Evolutionary conservation across 92 coral and sea anemone genomes (phyloP), one percentile per base, ranked within the genome.

Genomic region (Heteractis magnifica): DNA sequence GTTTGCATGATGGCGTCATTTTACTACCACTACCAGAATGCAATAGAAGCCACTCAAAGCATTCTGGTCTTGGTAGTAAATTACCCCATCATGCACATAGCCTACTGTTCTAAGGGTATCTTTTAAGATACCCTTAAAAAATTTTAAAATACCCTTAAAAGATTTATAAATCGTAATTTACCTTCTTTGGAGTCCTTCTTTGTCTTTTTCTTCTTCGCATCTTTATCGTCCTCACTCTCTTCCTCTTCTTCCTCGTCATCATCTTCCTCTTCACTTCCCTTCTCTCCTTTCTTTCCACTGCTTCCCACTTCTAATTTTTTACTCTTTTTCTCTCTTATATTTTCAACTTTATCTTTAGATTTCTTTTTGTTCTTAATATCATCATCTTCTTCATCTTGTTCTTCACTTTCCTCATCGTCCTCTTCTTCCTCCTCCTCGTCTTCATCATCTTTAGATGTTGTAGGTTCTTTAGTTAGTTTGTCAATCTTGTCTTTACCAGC

Each of bases 261-360:
- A 0, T 89, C 70, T 14, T 84, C 85, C 15, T 83, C 71, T 58
- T 81, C 88, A 19, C 80, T 81, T 52, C 87, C 90, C 14, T 87
- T 81, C 21, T 89, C 86, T 23, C 75, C 89, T 18, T 90, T 87
- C 44, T 79, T 91, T 18, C 76, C 87, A 77, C 76, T 78, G 16
- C 81, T 82, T 19, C 71, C 71, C 20, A 76, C 81, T 20, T 60
- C 85, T 49, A 87, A 83, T n/a, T 86, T 83, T 18, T 20, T 1
- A 62, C 70, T 62, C 56, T 73, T 70, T 20, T 77, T 64, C 53
- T 72, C 87, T 49, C 82, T 88, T 3, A 79, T 78, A 13, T 59
- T 81, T 3, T 34, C 44, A 0, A 34, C 44, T 34, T 26, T 56
- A 2, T 56, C 74, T 44, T 79, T 86, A 26, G 84, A 87, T 34